phyloP scores from a whole-genome alignment of 2,888 invertebrate species.

The Craniophora ligustri region DNA sequence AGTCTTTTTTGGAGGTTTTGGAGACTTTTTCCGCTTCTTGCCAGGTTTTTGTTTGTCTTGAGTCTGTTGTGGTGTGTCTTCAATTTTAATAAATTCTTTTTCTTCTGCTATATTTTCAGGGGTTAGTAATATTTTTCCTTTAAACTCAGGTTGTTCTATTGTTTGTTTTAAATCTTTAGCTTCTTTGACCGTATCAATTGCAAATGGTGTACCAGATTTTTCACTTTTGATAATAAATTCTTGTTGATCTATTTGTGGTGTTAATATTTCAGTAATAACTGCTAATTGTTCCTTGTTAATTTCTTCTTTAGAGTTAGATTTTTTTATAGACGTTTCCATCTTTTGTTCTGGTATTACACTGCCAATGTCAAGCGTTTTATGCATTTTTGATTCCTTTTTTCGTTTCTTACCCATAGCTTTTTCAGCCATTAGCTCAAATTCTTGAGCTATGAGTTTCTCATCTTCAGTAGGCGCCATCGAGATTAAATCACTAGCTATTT shows the following conservation, averaged over 20 bases:
- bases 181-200: conserved; percentile 14
- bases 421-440: conserved; percentile 44
- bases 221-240: conserved; percentile 26
- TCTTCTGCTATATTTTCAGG: conserved; percentile 35
- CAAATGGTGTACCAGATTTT: conserved; percentile 12
- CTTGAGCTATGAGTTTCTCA: conserved; percentile 31
- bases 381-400: conserved; percentile 58
- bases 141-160: background rate
- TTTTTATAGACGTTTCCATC: conserved; percentile 24
- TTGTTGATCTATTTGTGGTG: conserved; percentile 26
- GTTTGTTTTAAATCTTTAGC: conserved; percentile 1
- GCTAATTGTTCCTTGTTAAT: conserved; percentile 27
- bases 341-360: conserved; percentile 19
- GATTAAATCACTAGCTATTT: conserved; percentile 5
- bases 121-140: conserved; percentile 40
- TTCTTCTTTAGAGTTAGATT: conserved; percentile 13
- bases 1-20: conserved; percentile 44
- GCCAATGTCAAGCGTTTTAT: conserved; percentile 36
- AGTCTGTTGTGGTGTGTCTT: conserved; percentile 28
- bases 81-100: conserved; percentile 16
- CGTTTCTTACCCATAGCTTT: conserved; percentile 57
- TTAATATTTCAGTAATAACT: conserved; percentile 28
- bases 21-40: conserved; percentile 66
- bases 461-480: conserved; percentile 19
- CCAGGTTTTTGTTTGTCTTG: conserved; percentile 51